Conservation (phyloP, 2,797 vertebrate species). For the Cephalopachus bancanus region DNA sequence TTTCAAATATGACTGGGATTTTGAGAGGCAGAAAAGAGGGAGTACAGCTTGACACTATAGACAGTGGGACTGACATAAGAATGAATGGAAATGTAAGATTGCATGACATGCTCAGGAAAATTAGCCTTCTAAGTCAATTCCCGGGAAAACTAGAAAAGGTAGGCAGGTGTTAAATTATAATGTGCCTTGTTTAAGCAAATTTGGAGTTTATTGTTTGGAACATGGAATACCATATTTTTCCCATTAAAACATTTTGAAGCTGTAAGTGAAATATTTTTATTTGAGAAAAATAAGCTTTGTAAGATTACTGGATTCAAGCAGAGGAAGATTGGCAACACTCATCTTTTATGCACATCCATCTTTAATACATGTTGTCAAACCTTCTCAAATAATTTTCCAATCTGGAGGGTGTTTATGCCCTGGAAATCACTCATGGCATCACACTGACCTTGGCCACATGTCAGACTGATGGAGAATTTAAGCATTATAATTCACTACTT, state of each 20-base stretch:
- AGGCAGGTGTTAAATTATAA: background rate
- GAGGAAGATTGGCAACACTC: background rate
- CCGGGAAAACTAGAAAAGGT: background rate
- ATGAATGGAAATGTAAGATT: background rate
- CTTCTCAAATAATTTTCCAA: background rate
- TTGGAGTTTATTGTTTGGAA: background rate
- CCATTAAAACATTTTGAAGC: background rate
- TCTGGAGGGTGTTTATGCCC: background rate
- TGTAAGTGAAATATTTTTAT: background rate
- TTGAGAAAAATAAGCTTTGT: background rate
- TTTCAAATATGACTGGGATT: conserved; percentile 7
- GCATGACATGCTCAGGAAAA: background rate
- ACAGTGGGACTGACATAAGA: background rate
- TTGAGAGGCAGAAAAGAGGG: background rate
- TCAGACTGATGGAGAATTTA: background rate
- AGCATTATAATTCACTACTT: background rate
- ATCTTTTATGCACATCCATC: background rate
- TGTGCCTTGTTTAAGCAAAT: background rate
- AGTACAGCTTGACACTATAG: background rate
- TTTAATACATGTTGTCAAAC: background rate
- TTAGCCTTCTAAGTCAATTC: background rate
- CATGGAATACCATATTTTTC: background rate
- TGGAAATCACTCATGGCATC: background rate
- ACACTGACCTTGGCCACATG: background rate
- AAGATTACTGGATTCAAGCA: background rate